Percentiles rank a stretch among this genome's conserved stretches.
These are phyloP conservation scores for Homarus americanus DNA, from an alignment of 1,140 invertebrate genomes.

Conservation along the genomic window DNA sequence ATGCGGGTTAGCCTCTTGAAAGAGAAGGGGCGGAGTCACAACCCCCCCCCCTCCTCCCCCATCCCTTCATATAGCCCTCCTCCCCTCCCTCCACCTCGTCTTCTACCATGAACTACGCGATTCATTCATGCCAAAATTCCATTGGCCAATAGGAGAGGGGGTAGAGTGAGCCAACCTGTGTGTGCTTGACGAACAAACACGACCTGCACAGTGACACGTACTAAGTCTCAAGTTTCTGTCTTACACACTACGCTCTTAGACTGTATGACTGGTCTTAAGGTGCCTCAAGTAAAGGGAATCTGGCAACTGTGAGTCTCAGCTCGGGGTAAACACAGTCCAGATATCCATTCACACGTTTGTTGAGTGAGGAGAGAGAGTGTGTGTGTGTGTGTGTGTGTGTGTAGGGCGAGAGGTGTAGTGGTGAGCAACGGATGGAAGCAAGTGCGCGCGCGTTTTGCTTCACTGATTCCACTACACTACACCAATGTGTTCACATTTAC, in stretches of 20 bases:
- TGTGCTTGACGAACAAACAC: no score
- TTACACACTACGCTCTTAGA: background rate
- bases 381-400: background rate
- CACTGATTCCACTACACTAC: no score
- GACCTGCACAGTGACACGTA: background rate
- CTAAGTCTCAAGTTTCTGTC: background rate
- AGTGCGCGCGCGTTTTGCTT: no score
- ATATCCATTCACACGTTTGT: conserved; percentile 42
- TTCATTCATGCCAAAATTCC: conserved; percentile 44
- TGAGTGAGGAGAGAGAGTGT: background rate
- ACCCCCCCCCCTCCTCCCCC: background rate
- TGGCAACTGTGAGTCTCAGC: conserved; percentile 20
- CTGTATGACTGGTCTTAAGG: background rate
- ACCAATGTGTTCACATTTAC: no score
- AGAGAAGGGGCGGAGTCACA: conserved; percentile 2
- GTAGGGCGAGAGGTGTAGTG: background rate
- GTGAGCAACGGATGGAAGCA: no score
- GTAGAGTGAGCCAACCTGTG: background rate
- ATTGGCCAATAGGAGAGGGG: background rate
- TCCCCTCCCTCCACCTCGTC: background rate
- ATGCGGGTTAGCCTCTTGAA: conserved; percentile 12
- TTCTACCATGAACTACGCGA: conserved; percentile 55
- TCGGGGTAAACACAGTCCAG: conserved; percentile 18
- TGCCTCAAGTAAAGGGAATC: background rate
- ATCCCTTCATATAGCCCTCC: no score